A percentile compares a stretch with the other conserved stretches of the same genome.
Conservation (phyloP, 2,888 invertebrate species). For the Philhelius pedissequus region DNA sequence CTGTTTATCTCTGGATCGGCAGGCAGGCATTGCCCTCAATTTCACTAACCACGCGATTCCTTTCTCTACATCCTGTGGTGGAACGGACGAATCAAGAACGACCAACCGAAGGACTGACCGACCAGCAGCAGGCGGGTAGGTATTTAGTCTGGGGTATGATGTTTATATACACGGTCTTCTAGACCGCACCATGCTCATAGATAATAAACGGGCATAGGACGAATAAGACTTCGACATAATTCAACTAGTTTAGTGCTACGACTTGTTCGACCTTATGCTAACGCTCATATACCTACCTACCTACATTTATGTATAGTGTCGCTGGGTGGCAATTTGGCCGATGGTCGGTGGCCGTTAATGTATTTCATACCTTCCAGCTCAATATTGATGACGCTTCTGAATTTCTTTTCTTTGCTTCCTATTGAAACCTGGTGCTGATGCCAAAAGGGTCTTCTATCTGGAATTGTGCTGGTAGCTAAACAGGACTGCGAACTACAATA, state of each 20-base stretch:
- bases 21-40: slow-evolving; percentile 51
- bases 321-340: neutral
- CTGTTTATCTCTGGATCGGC: slow-evolving; percentile 63
- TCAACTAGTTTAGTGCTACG: slow-evolving; percentile 61
- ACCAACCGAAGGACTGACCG: neutral
- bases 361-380: slow-evolving; percentile 40
- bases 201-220: slow-evolving; percentile 39
- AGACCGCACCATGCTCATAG: slow-evolving; percentile 15
- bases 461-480: neutral
- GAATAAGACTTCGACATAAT: slow-evolving; percentile 34
- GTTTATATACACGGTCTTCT: neutral
- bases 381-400: neutral
- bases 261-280: slow-evolving; percentile 56
- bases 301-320: slow-evolving; percentile 7
- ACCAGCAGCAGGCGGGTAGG: neutral
- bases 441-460: slow-evolving; percentile 14
- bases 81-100: neutral
- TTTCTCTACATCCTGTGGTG: slow-evolving; percentile 9
- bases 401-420: slow-evolving; percentile 21
- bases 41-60: slow-evolving; percentile 59
- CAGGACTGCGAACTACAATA: neutral
- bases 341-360: slow-evolving; percentile 23
- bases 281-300: neutral
- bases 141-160: neutral
- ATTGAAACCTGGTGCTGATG: slow-evolving; percentile 21